These are phyloP conservation scores for Andrena hattorfiana DNA, from an alignment of 2,888 invertebrate genomes.

Conservation along the genomic window DNA sequence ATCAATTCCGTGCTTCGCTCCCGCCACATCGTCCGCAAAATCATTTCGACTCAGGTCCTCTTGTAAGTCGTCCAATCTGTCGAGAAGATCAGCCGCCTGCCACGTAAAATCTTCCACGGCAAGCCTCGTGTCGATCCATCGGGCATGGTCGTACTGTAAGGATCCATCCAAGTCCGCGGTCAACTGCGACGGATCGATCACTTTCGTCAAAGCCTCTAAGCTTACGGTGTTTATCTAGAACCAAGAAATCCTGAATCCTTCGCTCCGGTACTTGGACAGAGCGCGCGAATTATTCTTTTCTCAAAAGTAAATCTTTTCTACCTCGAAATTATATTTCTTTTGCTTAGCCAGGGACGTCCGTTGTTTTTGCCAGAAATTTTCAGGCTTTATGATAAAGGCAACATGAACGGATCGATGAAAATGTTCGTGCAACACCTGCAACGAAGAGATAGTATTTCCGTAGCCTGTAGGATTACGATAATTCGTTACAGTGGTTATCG, in stretches of 20 bases:
- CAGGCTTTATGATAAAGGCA: slow-evolving; percentile 99
- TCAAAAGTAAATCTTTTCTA: slow-evolving; percentile 81
- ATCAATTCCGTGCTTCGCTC: slow-evolving; percentile 96
- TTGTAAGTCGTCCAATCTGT: slow-evolving; percentile 96
- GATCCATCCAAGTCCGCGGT: slow-evolving; percentile 97
- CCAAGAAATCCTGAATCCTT: neutral
- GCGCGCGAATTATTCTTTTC: neutral
- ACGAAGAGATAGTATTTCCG: slow-evolving; percentile 13
- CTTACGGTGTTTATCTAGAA: slow-evolving; percentile 98
- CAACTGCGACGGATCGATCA: slow-evolving; percentile 96
- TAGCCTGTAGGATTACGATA: no score
- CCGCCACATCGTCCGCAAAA: slow-evolving; percentile 97
- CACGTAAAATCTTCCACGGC: slow-evolving; percentile 98
- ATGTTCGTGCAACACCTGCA: slow-evolving; percentile 94
- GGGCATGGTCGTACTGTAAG: slow-evolving; percentile 97
- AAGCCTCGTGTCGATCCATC: slow-evolving; percentile 98
- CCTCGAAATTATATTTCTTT: slow-evolving; percentile 99
- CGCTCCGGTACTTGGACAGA: no score
- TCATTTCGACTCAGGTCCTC: slow-evolving; percentile 97
- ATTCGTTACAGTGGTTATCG: neutral
- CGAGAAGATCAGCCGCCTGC: slow-evolving; percentile 97
- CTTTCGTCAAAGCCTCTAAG: slow-evolving; percentile 96
- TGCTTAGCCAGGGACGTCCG: slow-evolving; percentile 98
- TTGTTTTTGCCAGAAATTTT: slow-evolving; percentile 99
- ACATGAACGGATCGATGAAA: slow-evolving; percentile 97